Conservation (phyloP, 1,140 invertebrate species). For the Streblospio benedicti region DNA sequence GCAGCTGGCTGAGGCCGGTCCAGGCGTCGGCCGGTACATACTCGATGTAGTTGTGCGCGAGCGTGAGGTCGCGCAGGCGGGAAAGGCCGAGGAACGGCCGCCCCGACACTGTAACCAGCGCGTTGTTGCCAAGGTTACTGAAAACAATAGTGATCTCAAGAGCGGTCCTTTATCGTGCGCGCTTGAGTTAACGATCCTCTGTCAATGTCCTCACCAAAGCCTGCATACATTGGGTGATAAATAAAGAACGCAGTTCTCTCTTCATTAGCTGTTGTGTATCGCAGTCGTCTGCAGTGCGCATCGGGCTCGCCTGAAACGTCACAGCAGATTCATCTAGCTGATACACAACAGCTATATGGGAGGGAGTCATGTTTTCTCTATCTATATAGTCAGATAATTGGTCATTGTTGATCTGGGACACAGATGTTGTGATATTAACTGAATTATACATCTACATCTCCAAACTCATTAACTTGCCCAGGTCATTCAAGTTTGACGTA, state of each 20-base stretch:
- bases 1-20: constrained; percentile 64
- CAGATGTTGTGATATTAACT: no score
- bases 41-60: constrained; percentile 72
- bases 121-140: constrained; percentile 82
- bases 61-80: constrained; percentile 72
- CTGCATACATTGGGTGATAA: no score
- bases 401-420: no score
- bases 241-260: not conserved
- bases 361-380: no score
- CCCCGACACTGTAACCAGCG: constrained; percentile 61
- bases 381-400: no score
- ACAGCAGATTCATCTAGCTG: not conserved
- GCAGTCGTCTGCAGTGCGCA: not conserved
- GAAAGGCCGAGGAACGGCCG: constrained; percentile 61
- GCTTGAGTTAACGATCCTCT: not conserved
- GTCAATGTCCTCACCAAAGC: no score
- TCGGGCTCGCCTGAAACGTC: not conserved
- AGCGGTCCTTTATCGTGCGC: not conserved
- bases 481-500: no score
- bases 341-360: no score
- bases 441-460: no score
- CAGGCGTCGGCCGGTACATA: constrained; percentile 70
- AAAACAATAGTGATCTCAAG: constrained; percentile 6
- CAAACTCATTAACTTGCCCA: no score
- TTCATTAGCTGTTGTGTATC: not conserved